These are phyloP conservation scores for Drosophila emarginata DNA, from an alignment of 2,888 invertebrate species.

Conservation along the genomic window DNA sequence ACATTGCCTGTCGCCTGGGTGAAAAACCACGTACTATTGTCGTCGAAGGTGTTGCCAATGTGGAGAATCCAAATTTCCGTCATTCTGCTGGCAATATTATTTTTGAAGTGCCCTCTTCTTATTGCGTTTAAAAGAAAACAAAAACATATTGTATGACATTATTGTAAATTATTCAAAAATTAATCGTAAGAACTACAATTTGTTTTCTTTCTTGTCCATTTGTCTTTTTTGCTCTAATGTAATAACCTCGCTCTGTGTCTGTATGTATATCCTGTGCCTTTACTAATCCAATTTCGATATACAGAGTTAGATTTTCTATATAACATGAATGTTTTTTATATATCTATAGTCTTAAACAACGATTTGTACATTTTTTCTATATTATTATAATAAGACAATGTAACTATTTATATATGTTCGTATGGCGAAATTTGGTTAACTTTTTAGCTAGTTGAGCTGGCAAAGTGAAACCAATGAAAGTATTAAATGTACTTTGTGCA, in stretches of 20 bases:
- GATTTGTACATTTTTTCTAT: conserved; percentile 52
- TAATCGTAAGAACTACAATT: conserved; percentile 2
- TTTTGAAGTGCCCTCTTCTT: conserved; percentile 82
- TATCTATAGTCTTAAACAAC: conserved; percentile 24
- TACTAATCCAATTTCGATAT: neutral
- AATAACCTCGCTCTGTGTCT: conserved; percentile 1
- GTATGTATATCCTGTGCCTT: conserved; percentile 6
- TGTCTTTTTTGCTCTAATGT: neutral
- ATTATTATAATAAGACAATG: conserved; percentile 38
- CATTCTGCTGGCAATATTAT: conserved; percentile 80
- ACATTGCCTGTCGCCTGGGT: conserved; percentile 92
- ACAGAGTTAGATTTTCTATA: conserved; percentile 4
- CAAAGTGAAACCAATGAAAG: conserved; percentile 39
- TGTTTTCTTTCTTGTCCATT: conserved; percentile 7
- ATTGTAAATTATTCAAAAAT: conserved; percentile 57
- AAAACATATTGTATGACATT: conserved; percentile 5
- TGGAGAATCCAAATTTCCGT: conserved; percentile 80
- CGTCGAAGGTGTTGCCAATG: conserved; percentile 79
- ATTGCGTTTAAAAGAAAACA: conserved; percentile 72
- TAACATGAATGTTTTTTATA: conserved; percentile 21
- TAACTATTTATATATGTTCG: conserved; percentile 43
- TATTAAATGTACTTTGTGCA: conserved; percentile 75
- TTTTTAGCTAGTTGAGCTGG: conserved; percentile 49
- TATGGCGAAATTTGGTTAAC: conserved; percentile 16
- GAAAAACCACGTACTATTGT: conserved; percentile 86